Conservation (phyloP, 2,113 vertebrate genomes). For the Triplophysa tibetana region DNA sequence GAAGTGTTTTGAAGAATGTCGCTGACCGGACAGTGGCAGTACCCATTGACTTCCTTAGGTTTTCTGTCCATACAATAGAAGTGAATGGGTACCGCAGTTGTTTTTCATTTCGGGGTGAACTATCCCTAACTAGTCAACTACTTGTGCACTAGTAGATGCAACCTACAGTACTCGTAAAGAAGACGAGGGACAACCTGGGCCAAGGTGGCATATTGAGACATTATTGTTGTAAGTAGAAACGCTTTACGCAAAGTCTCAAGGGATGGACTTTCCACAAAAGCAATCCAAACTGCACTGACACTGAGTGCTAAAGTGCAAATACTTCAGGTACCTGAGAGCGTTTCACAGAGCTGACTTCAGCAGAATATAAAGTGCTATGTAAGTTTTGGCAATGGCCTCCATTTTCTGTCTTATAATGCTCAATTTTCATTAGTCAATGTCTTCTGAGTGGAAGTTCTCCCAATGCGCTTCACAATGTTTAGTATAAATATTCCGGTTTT, state of each 20-base stretch:
- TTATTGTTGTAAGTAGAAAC: not conserved
- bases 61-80: too few species aligned
- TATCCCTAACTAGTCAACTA: not conserved
- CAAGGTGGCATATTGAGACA: conserved; percentile 9
- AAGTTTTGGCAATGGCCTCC: conserved; percentile 12
- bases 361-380: not conserved
- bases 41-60: too few species aligned
- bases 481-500: not conserved
- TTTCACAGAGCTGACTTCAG: conserved; percentile 22
- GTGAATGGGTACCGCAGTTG: too few species aligned
- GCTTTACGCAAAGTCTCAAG: not conserved
- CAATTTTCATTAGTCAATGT: conserved; percentile 16
- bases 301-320: conserved; percentile 22
- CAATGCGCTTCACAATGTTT: not conserved
- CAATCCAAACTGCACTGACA: not conserved
- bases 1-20: too few species aligned
- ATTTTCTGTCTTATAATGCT: conserved; percentile 15
- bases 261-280: not conserved
- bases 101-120: too few species aligned
- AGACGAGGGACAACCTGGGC: not conserved
- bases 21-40: too few species aligned
- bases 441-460: not conserved
- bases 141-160: not conserved
- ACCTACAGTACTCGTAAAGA: not conserved
- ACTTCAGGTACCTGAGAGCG: conserved; percentile 1